A percentile compares a stretch with the other conserved stretches of the same genome.
phyloP scores from a whole-genome alignment of 2,797 vertebrate genomes.

The Phataginus tetradactyla region DNA sequence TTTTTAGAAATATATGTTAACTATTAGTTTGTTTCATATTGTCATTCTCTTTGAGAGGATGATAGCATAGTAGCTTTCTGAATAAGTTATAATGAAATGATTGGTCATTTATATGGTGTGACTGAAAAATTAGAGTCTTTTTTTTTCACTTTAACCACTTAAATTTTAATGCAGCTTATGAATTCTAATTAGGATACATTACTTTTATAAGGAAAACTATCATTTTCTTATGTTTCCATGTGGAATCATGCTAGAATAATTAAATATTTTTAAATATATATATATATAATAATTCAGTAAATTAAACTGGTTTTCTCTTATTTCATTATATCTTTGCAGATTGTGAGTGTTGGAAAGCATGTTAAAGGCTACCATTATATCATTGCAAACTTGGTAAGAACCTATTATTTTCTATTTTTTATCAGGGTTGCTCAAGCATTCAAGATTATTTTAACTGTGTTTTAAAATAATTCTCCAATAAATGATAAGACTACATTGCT shows the following conservation, averaged over 20 bases:
- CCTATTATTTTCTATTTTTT: slow-evolving; percentile 75
- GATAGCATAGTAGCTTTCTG: background rate
- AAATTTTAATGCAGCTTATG: slow-evolving; percentile 12
- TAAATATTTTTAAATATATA: background rate
- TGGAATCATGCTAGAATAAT: background rate
- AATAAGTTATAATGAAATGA: background rate
- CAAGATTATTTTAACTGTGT: background rate
- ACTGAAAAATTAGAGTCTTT: background rate
- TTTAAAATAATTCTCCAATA: slow-evolving; percentile 21
- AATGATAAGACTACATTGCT: background rate
- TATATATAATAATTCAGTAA: slow-evolving; percentile 47
- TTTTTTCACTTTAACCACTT: background rate
- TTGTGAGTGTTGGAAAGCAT: slow-evolving; percentile 98
- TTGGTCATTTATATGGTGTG: background rate
- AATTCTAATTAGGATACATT: background rate
- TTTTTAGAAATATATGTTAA: background rate
- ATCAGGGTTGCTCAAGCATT: background rate
- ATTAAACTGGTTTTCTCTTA: slow-evolving; percentile 47
- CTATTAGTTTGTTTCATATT: background rate
- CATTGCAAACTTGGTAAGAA: slow-evolving; percentile 98
- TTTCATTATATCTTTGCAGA: slow-evolving; percentile 86
- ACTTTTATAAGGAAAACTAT: background rate
- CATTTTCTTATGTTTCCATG: background rate
- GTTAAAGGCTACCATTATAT: slow-evolving; percentile 99
- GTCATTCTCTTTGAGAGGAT: background rate